These are phyloP conservation scores for Troglohyphantes excavatus DNA, from an alignment of 2,888 invertebrate genomes.

Conservation along the genomic window DNA sequence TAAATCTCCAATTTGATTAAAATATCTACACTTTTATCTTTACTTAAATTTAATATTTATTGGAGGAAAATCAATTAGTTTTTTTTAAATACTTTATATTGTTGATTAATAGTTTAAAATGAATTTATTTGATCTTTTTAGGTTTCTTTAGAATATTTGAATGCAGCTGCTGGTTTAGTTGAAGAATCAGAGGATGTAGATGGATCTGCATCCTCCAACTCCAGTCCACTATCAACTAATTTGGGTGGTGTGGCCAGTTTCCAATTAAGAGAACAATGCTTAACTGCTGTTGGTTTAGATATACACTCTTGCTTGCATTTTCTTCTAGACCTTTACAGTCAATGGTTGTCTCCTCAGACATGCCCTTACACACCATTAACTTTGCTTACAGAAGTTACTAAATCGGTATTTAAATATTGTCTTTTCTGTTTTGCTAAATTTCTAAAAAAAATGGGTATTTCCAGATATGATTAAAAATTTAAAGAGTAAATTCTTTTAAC, in stretches of 20 bases:
- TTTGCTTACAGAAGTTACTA: constrained; percentile 83
- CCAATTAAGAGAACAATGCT: constrained; percentile 80
- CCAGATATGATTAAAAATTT: no score
- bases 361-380: constrained; percentile 82
- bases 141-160: constrained; percentile 86
- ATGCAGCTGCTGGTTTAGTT: constrained; percentile 83
- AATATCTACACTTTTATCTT: not conserved
- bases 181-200: constrained; percentile 77
- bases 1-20: not conserved
- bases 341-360: constrained; percentile 86
- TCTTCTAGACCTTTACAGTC: constrained; percentile 93
- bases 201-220: constrained; percentile 76
- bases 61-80: not conserved
- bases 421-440: no score
- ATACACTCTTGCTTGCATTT: constrained; percentile 96
- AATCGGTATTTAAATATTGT: constrained; percentile 83
- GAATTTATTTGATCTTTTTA: constrained; percentile 82
- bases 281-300: constrained; percentile 87
- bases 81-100: not conserved
- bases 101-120: not conserved
- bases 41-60: no score
- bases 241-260: constrained; percentile 72
- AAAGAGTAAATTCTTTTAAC: no score
- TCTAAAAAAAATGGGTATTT: no score
- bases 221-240: constrained; percentile 71